Conservation (phyloP, 2,888 invertebrate species). For the Drosophila seclusa region DNA sequence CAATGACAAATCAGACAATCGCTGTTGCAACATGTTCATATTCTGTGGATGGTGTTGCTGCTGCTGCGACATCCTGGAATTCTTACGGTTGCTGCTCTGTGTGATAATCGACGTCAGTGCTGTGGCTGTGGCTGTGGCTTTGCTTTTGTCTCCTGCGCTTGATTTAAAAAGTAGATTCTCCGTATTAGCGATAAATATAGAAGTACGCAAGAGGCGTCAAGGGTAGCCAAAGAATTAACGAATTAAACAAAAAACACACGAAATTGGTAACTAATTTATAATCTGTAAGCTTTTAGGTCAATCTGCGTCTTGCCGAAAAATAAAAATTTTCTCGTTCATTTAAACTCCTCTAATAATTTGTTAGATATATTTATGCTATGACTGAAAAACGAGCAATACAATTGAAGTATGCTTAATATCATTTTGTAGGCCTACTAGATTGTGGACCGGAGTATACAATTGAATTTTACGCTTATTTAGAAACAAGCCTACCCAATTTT, state of each 20-base stretch:
- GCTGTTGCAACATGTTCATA: neutral
- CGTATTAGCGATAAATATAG: constrained; percentile 22
- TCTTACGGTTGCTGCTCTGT: neutral
- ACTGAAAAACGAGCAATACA: neutral
- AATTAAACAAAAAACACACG: neutral
- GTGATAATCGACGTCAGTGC: neutral
- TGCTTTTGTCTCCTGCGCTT: constrained; percentile 25
- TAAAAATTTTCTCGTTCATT: constrained; percentile 48
- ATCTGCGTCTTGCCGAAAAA: constrained; percentile 55
- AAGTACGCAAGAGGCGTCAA: neutral
- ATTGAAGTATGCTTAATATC: constrained; percentile 1
- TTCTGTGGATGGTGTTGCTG: neutral
- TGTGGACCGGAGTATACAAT: neutral
- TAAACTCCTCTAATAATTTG: neutral
- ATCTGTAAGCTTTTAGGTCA: constrained; percentile 13
- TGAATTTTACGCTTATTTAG: neutral
- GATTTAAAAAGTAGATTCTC: constrained; percentile 33
- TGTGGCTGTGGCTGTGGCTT: neutral
- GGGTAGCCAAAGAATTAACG: neutral
- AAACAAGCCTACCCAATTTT: neutral
- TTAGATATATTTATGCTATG: neutral
- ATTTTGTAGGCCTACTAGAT: constrained; percentile 14
- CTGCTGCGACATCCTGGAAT: neutral
- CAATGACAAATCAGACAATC: neutral
- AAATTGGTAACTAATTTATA: constrained; percentile 43